Conservation (phyloP, 2,113 vertebrate genomes). For the Anoplopoma fimbria region DNA sequence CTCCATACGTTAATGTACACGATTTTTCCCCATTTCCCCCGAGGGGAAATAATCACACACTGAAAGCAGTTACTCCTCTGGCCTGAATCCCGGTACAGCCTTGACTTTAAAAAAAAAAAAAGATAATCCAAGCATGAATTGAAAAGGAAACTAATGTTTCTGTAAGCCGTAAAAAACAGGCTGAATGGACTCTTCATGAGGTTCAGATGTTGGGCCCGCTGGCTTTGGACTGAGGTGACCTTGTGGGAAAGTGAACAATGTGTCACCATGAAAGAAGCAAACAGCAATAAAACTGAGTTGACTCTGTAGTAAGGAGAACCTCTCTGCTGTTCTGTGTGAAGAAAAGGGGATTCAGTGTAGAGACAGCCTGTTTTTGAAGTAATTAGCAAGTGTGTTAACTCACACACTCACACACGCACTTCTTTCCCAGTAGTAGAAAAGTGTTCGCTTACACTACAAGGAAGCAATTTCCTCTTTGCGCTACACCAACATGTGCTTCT, state of each 20-base stretch:
- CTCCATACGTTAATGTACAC: constrained; percentile 46
- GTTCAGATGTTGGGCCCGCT: constrained; percentile 68
- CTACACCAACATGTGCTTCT: constrained; percentile 55
- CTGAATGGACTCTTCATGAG: constrained; percentile 63
- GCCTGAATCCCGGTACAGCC: constrained; percentile 54
- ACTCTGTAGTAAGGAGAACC: constrained; percentile 2
- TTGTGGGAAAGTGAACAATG: constrained; percentile 58
- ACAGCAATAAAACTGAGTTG: constrained; percentile 5
- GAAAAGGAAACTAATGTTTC: constrained; percentile 69
- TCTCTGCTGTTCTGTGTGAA: constrained; percentile 3
- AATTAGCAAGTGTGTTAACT: constrained; percentile 47
- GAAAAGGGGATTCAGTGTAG: not conserved
- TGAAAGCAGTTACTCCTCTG: constrained; percentile 69
- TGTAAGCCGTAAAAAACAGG: constrained; percentile 58
- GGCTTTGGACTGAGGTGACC: constrained; percentile 65
- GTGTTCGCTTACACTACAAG: constrained; percentile 56
- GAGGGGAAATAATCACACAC: constrained; percentile 61
- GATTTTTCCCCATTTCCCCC: constrained; percentile 24
- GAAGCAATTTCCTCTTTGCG: constrained; percentile 67
- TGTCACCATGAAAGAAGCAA: constrained; percentile 44
- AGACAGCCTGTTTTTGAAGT: constrained; percentile 23
- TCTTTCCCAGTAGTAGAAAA: constrained; percentile 52
- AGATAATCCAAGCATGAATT: constrained; percentile 63
- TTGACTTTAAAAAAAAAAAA: constrained; percentile 56
- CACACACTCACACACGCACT: constrained; percentile 11